Percentiles rank a stretch among this genome's conserved stretches.
phyloP scores from a whole-genome alignment of 2,113 vertebrate genomes.

The Tachysurus vachellii region DNA sequence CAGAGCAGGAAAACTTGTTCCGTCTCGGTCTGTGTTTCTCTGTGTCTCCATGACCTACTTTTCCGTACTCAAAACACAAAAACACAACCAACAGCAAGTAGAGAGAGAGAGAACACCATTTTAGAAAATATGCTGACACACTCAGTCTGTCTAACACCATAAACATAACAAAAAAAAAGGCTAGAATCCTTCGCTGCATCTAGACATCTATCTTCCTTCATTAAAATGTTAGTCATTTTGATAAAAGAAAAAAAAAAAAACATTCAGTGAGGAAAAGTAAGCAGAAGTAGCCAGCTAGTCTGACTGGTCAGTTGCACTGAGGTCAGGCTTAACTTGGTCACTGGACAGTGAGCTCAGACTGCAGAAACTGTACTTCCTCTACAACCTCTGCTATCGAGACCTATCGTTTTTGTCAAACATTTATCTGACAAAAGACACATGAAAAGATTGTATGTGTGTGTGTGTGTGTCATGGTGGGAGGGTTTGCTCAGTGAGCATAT shows the following conservation, averaged over 20 bases:
- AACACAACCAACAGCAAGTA: background rate
- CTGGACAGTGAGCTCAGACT: background rate
- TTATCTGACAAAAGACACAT: background rate
- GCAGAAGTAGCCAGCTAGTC: background rate
- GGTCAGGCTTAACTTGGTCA: background rate
- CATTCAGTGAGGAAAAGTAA: background rate
- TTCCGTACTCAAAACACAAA: constrained; percentile 11
- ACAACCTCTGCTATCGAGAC: background rate
- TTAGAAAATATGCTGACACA: constrained; percentile 31
- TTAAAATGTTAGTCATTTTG: background rate
- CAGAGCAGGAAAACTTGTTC: constrained; percentile 6
- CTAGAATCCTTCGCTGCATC: background rate
- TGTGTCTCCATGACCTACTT: constrained; percentile 10
- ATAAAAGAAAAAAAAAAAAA: background rate
- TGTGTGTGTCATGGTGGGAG: constrained; percentile 12
- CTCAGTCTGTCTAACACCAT: background rate
- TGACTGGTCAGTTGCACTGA: background rate
- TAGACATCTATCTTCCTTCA: background rate
- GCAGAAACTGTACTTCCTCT: background rate
- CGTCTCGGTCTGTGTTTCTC: background rate
- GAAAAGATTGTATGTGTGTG: background rate
- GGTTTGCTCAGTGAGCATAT: constrained; percentile 4
- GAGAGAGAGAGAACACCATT: constrained; percentile 6
- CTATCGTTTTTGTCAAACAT: background rate
- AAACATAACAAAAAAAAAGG: background rate